These are phyloP conservation scores for Sebastes vulpes DNA, from an alignment of 2,797 vertebrate species.

Conservation along the genomic window DNA sequence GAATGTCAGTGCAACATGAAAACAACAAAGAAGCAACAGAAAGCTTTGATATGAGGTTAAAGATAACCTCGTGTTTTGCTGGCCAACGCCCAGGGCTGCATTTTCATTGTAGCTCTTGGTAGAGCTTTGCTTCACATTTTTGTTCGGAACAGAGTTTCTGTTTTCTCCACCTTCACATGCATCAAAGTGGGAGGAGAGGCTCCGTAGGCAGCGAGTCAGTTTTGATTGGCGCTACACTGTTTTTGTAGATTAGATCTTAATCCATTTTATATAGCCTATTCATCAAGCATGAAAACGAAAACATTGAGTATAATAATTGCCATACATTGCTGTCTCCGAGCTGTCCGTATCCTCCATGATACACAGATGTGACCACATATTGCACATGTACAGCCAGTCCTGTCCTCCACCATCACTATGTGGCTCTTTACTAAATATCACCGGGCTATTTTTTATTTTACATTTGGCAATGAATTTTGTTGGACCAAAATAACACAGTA, in stretches of 20 bases:
- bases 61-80: neutral
- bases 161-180: conserved; percentile 10
- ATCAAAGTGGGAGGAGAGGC: conserved; percentile 25
- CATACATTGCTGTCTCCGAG: neutral
- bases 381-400: neutral
- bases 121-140: neutral
- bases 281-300: neutral
- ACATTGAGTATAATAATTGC: neutral
- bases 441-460: neutral
- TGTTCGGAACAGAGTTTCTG: neutral
- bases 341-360: neutral
- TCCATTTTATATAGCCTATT: neutral
- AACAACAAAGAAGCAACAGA: neutral
- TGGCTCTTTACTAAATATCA: neutral
- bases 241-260: neutral
- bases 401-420: neutral
- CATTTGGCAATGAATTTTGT: neutral
- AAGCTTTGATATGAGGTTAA: neutral
- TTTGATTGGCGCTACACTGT: conserved; percentile 14
- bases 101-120: neutral
- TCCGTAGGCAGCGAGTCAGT: conserved; percentile 18
- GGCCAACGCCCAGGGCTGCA: neutral
- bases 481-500: neutral
- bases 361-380: neutral
- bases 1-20: neutral